These are phyloP conservation scores for Cerastoderma edule DNA, from an alignment of 2,888 invertebrate genomes.

Conservation along the genomic window DNA sequence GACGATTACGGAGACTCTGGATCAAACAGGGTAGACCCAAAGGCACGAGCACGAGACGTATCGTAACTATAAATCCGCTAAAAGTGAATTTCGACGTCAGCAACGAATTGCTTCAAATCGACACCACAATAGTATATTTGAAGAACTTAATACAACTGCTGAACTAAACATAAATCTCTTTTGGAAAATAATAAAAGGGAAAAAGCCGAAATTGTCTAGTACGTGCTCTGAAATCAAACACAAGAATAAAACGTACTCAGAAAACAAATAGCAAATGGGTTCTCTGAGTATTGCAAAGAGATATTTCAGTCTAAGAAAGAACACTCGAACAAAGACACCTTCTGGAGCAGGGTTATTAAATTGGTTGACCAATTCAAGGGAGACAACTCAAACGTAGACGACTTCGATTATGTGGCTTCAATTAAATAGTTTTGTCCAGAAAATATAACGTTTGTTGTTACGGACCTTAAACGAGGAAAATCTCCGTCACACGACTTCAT, in stretches of 20 bases:
- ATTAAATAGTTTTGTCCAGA: no score
- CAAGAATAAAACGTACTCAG: background rate
- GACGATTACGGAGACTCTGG: slow-evolving; percentile 10
- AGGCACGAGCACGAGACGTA: background rate
- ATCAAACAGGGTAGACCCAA: slow-evolving; percentile 4
- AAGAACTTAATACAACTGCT: slow-evolving; percentile 2
- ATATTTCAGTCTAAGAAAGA: background rate
- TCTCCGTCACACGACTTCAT: no score
- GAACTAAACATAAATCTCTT: background rate
- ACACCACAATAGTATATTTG: background rate
- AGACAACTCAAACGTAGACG: no score
- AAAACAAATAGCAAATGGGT: background rate
- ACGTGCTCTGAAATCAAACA: background rate
- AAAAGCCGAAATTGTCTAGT: background rate
- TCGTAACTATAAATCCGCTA: slow-evolving; percentile 17
- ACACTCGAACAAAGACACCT: background rate
- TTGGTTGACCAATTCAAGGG: no score
- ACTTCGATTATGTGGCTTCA: no score
- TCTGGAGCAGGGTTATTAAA: background rate
- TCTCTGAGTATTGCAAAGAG: background rate
- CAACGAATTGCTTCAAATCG: background rate
- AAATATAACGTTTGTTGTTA: no score
- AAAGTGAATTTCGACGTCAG: slow-evolving; percentile 8
- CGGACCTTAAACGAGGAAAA: no score
- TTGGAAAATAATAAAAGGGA: slow-evolving; percentile 8